Evolutionary conservation across 2,797 vertebrate genomes (phyloP), one percentile per base, ranked within the genome.

Genomic region (Sciaenops ocellatus): DNA sequence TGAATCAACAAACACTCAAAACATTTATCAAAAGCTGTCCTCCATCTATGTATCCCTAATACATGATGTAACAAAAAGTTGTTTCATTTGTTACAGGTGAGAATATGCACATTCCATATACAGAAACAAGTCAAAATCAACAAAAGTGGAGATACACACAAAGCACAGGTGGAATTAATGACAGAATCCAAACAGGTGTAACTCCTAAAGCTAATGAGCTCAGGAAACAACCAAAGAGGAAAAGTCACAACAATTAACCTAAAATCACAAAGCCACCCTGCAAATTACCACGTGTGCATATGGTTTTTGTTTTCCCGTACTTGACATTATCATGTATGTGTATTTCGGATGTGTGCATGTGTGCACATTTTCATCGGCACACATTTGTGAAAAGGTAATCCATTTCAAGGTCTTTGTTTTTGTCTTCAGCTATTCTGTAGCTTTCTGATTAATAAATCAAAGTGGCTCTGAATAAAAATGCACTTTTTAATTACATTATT

Each of bases 161-260:
- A 7, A 51, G 10, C 18, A 56, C 24, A 22, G 30, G 55, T 73
- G 6, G 4, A 69, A 59, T 16, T 52, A 72, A 59, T 68, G 6
- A 72, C 15, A 26, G n/a, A 46, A 24, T 48, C 54, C 34, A 51
- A 24, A 46, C 56, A 46, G 44, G 24, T 51, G 1, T 11, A 38
- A 20, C 15, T 61, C 42, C 44, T 13, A 12, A 73, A 69, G 41
- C n/a, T 73, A 60, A 69, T 12, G 1, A 68, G 42, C 79, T 44
- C 51, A 20, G 4, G 50, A 67, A 55, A 11, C 16, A 56, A 24
- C 5, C 16, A 28, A 57, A 60, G 12, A 42, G n/a, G 4, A 34
- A 61, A 42, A 46, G 24, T 63, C 30, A 34, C 44, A 20, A 48
- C 18, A 61, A 56, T 79, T 42, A 24, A 50, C 22, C 62, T 47